Evolutionary conservation across 2,113 vertebrate genomes (phyloP), one percentile per base, ranked within the genome.

Genomic region (Semicossyphus pulcher): DNA sequence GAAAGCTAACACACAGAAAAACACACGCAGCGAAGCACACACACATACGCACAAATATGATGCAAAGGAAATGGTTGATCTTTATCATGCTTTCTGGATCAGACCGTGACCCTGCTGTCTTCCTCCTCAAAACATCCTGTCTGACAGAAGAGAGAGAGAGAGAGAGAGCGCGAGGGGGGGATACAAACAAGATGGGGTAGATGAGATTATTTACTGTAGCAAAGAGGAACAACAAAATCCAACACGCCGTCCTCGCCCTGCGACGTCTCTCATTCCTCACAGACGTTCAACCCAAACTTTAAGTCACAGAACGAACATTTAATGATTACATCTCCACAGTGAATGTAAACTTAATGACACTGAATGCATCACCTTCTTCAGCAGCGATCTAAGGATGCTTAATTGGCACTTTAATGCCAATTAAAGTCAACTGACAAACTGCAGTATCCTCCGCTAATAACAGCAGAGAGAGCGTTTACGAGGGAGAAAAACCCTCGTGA

Each of bases 1-100:
- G 41, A 42, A 18, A 23, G 23, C 18, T n/a, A 42, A 48, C 26
- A 12, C 45, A 72, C 20, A 28, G 2, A 20, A 18, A 57, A 4
- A 45, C 41, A 56, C n/a, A 52, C 7, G 10, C 32, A 57, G 4
- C 29, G 4, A 5, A 3, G 65, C 28, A 36, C 18, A 45, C 21
- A 47, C 31, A 66, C 41, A 63, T 60, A 74, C 39, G 76, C 60
- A 80, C 41, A 66, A 20, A 67, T 10, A 54, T 26, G 78, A 82
- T 72, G 77, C 71, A 87, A 78, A 88, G 76, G 77, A 83, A 83
- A 83, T 80, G 57, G 66, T 72, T 76, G 73, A 88, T 88, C 70
- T 72, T 81, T 83, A 88, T 86, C 80, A 29, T 21, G 26, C 39
- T 56, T 44, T 70, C 51, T 68, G 59, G 41, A 65, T 77, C 80